A percentile compares a stretch with the other conserved stretches of the same genome.
phyloP scores from a whole-genome alignment of 2,888 invertebrate species.

The Petrophora chlorosata region DNA sequence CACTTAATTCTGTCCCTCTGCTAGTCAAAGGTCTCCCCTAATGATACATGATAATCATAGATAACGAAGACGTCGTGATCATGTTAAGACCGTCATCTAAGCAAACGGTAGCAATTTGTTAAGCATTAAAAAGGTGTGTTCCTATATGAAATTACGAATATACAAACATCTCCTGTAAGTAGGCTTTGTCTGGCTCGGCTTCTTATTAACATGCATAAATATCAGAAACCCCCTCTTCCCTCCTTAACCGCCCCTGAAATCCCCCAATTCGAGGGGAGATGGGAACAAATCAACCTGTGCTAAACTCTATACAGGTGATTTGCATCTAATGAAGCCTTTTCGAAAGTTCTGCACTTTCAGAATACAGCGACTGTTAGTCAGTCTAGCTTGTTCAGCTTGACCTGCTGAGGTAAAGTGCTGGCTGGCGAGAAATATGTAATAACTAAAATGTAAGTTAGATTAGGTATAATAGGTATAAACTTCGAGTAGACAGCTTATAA shows the following conservation, averaged over 20 bases:
- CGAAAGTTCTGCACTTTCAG: constrained; percentile 14
- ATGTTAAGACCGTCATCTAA: no score
- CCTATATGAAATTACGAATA: constrained; percentile 28
- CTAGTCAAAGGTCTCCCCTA: no score
- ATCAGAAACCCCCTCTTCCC: constrained; percentile 58
- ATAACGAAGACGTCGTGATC: no score
- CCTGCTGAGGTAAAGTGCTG: no score
- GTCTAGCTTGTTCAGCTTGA: no score
- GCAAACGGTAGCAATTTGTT: constrained; percentile 4
- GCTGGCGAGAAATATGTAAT: no score
- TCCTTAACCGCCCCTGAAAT: constrained; percentile 55
- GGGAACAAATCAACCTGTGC: constrained; percentile 65
- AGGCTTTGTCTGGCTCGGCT: constrained; percentile 68
- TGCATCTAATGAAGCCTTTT: constrained; percentile 37
- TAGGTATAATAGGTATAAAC: no score
- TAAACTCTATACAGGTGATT: constrained; percentile 37
- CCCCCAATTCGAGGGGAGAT: constrained; percentile 60
- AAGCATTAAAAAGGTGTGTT: constrained; percentile 6
- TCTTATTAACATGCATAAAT: constrained; percentile 81
- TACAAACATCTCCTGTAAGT: constrained; percentile 44
- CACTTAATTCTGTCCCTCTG: no score
- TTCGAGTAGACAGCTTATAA: no score
- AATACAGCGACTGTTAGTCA: no score
- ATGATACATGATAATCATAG: no score
- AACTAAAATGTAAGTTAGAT: no score